phyloP scores from a whole-genome alignment of 2,113 vertebrate genomes.

The Marmota flaviventris region DNA sequence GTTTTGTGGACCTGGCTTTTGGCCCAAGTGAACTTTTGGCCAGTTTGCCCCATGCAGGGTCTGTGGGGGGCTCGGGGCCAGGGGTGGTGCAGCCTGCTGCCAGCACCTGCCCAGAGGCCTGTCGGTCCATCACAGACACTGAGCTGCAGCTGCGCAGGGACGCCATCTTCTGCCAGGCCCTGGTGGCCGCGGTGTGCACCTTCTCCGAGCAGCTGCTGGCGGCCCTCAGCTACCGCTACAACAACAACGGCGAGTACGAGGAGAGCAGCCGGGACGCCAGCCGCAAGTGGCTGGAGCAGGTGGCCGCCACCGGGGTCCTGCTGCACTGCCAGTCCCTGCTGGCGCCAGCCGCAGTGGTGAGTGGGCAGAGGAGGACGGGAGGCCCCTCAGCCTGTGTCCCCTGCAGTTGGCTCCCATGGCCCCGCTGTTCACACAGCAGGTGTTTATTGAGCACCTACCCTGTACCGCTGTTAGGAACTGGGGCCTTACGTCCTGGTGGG shows the following conservation, averaged over 20 bases:
- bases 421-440: rapidly evolving
- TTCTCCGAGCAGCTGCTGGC: slow-evolving; percentile 96
- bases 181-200: slow-evolving; percentile 94
- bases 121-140: slow-evolving; percentile 88
- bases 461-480: not conserved
- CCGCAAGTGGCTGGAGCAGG: slow-evolving; percentile 98
- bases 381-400: not conserved
- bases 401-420: rapidly evolving
- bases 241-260: slow-evolving; percentile 97
- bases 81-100: not conserved
- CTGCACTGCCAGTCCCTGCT: slow-evolving; percentile 97
- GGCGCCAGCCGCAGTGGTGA: slow-evolving; percentile 91
- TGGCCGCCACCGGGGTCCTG: slow-evolving; percentile 94
- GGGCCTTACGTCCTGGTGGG: not conserved
- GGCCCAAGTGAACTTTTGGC: not conserved
- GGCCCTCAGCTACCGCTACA: slow-evolving; percentile 94
- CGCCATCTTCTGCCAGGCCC: slow-evolving; percentile 96
- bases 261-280: slow-evolving; percentile 97
- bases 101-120: not conserved
- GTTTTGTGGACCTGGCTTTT: not conserved
- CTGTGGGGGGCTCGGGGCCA: not conserved
- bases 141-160: slow-evolving; percentile 96
- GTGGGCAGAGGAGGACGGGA: slow-evolving; percentile 43
- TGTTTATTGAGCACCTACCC: not conserved
- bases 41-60: too few relatives aligned